Conservation (phyloP, 2,797 vertebrate genomes). For the Rhyacichthys aspro region DNA sequence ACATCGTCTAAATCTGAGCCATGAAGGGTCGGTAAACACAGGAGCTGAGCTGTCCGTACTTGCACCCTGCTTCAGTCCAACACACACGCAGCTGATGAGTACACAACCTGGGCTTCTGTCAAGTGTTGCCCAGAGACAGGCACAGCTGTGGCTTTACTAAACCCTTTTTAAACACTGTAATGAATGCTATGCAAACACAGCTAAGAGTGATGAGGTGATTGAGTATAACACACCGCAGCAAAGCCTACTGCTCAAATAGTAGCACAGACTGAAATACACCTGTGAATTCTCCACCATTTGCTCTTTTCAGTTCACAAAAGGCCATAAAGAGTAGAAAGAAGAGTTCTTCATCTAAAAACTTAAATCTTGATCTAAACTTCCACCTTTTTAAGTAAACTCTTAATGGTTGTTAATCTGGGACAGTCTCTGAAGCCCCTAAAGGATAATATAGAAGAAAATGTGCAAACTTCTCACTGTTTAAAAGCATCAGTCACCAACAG, state of each 20-base stretch:
- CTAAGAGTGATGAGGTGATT: slow-evolving; percentile 56
- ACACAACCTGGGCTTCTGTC: slow-evolving; percentile 58
- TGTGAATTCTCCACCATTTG: slow-evolving; percentile 15
- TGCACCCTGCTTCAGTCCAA: slow-evolving; percentile 16
- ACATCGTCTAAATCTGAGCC: slow-evolving; percentile 52
- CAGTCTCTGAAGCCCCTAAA: too few relatives aligned
- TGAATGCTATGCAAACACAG: slow-evolving; percentile 67
- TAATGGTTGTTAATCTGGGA: too few relatives aligned
- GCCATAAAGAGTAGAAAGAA: too few relatives aligned
- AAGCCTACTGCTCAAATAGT: slow-evolving; percentile 45
- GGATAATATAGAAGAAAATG: too few relatives aligned
- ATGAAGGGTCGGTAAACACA: slow-evolving; percentile 60
- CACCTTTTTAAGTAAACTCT: too few relatives aligned
- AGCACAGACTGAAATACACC: slow-evolving; percentile 39
- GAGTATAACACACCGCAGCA: slow-evolving; percentile 32
- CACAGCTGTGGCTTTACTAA: slow-evolving; percentile 58
- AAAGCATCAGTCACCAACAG: too few relatives aligned
- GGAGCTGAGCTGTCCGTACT: slow-evolving; percentile 36
- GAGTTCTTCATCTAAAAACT: not conserved
- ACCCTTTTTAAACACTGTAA: slow-evolving; percentile 73
- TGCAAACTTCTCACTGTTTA: too few relatives aligned
- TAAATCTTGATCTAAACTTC: too few relatives aligned
- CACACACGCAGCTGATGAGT: slow-evolving; percentile 22
- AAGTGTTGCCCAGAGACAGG: slow-evolving; percentile 60
- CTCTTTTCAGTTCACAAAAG: not conserved